phyloP scores from a whole-genome alignment of 2,888 invertebrate species.

The Epiblema foenella region DNA sequence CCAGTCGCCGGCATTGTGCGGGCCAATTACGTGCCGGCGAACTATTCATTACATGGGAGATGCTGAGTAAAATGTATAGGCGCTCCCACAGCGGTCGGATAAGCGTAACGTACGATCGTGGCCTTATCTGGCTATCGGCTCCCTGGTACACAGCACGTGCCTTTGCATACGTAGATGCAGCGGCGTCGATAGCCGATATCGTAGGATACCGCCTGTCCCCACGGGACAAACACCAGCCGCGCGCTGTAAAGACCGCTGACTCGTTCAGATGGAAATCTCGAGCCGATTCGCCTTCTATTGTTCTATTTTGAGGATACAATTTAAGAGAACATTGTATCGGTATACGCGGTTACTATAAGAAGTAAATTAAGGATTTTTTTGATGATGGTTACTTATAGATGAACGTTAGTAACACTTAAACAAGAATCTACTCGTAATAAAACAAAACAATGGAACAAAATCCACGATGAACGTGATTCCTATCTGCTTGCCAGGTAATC shows the following conservation, averaged over 20 bases:
- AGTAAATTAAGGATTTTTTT: slow-evolving; percentile 53
- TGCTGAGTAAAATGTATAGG: slow-evolving; percentile 67
- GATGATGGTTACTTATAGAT: slow-evolving; percentile 11
- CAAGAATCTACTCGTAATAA: background rate
- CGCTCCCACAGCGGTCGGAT: slow-evolving; percentile 63
- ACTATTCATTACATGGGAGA: slow-evolving; percentile 74
- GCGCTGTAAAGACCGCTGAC: slow-evolving; percentile 66
- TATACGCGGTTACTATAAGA: slow-evolving; percentile 55
- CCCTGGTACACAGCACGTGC: slow-evolving; percentile 70
- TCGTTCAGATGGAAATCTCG: slow-evolving; percentile 70
- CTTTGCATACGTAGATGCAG: slow-evolving; percentile 68
- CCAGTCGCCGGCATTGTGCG: slow-evolving; percentile 58
- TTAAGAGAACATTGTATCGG: slow-evolving; percentile 62
- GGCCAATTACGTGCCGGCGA: slow-evolving; percentile 70
- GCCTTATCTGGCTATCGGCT: slow-evolving; percentile 73
- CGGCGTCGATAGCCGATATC: slow-evolving; percentile 66
- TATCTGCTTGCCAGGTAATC: background rate
- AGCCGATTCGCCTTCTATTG: slow-evolving; percentile 69
- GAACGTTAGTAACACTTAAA: background rate
- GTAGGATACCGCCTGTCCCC: slow-evolving; percentile 65
- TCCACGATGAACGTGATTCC: background rate
- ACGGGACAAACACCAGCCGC: slow-evolving; percentile 54
- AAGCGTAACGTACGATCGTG: slow-evolving; percentile 74
- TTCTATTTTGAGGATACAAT: slow-evolving; percentile 68
- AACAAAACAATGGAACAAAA: background rate